Base-by-base conservation (phyloP, 2,888 invertebrate genomes). In the Nymphalis c-album region DNA sequence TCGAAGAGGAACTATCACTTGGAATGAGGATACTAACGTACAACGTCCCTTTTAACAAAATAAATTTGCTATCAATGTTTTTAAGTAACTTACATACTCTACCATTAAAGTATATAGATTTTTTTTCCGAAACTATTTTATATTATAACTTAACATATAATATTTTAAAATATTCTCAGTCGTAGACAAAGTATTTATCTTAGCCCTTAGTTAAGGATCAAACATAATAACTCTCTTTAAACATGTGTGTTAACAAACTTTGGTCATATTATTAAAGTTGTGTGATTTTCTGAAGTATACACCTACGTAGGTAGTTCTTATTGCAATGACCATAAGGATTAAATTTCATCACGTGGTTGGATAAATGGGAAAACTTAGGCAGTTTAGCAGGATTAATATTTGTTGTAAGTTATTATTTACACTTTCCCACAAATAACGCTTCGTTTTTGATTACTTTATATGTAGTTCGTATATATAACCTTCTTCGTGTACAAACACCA, bases 161-260 rank as follows among this genome's bases (percentile, higher is more conserved):
- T 3, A 40, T 40, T 40, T 40, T 10, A 13, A 40, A 40, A 40
- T 4, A 18, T 48, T 40, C 13, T 40, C 13, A 3, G 10, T 40
- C 10, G 13, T 40, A 48, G 7, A 17, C 18, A 48, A 48, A n/a
- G 48, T 26, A 17, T 26, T 22, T 17, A 26, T 53, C 26, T 20
- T 13, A 17, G 20, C 7, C 53, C 16, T 40, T 17, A 57, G 18
- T 57, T 40, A 57, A 35, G 35, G 17, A 60, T 60, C 47, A 60
- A 31, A 55, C 26, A 63, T 22, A 63, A 51, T 26, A 64, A 53
- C 46, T 55, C 75, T 73, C 71, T 26, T 71, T 55, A 55, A 72
- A 70, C 73, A 76, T 57, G 35, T 35, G 40, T 76, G 77, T 76
- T 76, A 77, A 76, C 75, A 67, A 83, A 85, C 71, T 82, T 81